A percentile compares a stretch with the other conserved stretches of the same genome.
These are phyloP conservation scores for Rhinolophus ferrumequinum DNA, from an alignment of 2,113 vertebrate genomes.

Conservation along the genomic window DNA sequence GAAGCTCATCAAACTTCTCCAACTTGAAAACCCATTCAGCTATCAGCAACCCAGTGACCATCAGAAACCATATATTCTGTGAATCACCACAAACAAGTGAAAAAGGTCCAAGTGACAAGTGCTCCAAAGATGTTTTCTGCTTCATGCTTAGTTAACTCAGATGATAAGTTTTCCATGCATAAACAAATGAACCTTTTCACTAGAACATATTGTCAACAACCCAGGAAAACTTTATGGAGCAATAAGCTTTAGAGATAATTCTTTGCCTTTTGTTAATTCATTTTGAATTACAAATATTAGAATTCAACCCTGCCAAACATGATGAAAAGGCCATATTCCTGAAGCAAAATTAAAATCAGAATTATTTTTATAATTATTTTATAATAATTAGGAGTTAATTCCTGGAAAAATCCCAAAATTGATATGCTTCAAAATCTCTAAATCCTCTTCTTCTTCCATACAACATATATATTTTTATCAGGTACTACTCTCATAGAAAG, in stretches of 20 bases:
- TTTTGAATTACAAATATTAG: conserved; percentile 56
- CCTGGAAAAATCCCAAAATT: conserved; percentile 18
- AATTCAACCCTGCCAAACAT: conserved; percentile 41
- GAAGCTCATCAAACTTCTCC: conserved; percentile 31
- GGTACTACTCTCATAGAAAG: background rate
- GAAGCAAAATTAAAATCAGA: conserved; percentile 55
- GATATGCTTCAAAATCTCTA: background rate
- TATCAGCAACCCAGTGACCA: background rate
- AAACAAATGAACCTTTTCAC: conserved; percentile 64
- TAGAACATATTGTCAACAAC: conserved; percentile 64
- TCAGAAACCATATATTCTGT: background rate
- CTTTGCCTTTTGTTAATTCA: conserved; percentile 53
- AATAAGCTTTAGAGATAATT: conserved; percentile 50
- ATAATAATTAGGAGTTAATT: conserved; percentile 39
- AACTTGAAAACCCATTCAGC: conserved; percentile 43
- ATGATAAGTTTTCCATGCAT: conserved; percentile 63
- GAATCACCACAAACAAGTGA: conserved; percentile 42
- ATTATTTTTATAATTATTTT: conserved; percentile 53
- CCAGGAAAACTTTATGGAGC: conserved; percentile 34
- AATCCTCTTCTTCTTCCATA: background rate
- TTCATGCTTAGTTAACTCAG: conserved; percentile 71
- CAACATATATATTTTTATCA: background rate
- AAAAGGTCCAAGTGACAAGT: conserved; percentile 5
- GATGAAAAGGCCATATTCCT: conserved; percentile 35
- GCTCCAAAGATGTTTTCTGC: conserved; percentile 63